A percentile compares a stretch with the other conserved stretches of the same genome.
phyloP scores from a whole-genome alignment of 2,888 invertebrate genomes.

The Neelides folsomi region DNA sequence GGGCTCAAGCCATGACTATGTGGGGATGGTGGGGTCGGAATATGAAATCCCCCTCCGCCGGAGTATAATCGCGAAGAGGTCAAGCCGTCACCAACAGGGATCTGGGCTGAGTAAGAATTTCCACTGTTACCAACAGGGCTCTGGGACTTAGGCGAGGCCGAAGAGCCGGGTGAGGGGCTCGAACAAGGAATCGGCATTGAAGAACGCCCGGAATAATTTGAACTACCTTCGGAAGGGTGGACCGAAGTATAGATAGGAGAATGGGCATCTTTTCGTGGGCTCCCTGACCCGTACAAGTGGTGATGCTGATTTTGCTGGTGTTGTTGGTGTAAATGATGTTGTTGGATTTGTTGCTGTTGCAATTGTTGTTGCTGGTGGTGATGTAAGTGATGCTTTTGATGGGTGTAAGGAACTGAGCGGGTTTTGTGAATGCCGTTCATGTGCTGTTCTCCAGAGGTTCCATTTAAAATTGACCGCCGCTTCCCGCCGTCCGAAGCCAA shows the following conservation, averaged over 20 bases:
- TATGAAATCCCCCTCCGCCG: too few species aligned
- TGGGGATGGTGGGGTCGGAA: too few species aligned
- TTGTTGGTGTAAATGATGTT: conserved; percentile 15
- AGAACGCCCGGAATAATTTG: conserved; percentile 17
- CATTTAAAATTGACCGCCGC: conserved; percentile 26
- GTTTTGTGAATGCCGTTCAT: too few species aligned
- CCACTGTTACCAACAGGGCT: conserved; percentile 2
- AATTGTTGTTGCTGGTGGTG: not conserved
- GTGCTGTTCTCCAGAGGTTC: conserved; percentile 8
- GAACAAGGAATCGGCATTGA: conserved; percentile 31
- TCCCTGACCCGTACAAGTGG: conserved; percentile 3
- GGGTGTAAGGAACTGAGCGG: not conserved
- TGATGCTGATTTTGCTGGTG: not conserved
- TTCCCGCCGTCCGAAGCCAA: conserved; percentile 13
- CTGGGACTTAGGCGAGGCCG: conserved; percentile 30
- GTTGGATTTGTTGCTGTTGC: conserved; percentile 7
- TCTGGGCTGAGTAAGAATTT: conserved; percentile 18
- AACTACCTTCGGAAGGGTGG: not conserved
- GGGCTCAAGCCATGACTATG: too few species aligned
- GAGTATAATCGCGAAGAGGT: too few species aligned
- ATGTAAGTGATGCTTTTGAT: conserved; percentile 7
- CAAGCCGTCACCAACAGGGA: conserved; percentile 17
- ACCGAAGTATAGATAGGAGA: conserved; percentile 24
- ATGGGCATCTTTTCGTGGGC: conserved; percentile 24
- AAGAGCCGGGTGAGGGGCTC: conserved; percentile 25